Percentiles rank a stretch among this genome's conserved stretches.
These are phyloP conservation scores for Gorilla gorilla DNA, from an alignment of 2,113 vertebrate species.

Conservation along the genomic window DNA sequence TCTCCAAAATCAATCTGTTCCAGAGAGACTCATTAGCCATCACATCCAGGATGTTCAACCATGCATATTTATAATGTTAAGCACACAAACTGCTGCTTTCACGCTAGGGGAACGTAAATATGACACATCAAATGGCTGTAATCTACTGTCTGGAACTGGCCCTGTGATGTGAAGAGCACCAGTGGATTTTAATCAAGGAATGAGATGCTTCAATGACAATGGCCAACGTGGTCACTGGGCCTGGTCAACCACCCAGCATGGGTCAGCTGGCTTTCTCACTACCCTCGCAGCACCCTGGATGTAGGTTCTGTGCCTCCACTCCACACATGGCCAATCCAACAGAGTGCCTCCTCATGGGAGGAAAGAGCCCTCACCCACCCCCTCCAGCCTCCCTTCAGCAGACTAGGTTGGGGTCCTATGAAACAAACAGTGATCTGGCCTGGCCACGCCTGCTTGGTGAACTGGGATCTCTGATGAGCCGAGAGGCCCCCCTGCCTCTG, in stretches of 20 bases:
- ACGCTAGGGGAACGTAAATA: fast-evolving
- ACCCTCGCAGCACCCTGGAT: neutral
- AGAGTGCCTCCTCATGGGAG: too few relatives aligned
- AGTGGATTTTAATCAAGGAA: neutral
- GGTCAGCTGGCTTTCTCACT: neutral
- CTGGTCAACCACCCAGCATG: neutral
- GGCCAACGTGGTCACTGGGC: neutral
- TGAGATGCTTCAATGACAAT: neutral
- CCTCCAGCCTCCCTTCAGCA: too few relatives aligned
- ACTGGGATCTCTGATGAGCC: fast-evolving
- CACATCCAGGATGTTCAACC: too few relatives aligned
- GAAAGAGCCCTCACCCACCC: neutral
- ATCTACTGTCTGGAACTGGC: too few relatives aligned
- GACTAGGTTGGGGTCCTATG: neutral
- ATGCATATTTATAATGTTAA: fast-evolving
- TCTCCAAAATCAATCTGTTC: neutral
- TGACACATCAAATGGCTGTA: neutral
- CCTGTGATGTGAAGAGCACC: neutral
- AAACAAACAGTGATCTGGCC: neutral
- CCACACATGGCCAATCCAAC: fast-evolving
- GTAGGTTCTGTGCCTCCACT: too few relatives aligned
- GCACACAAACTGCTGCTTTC: neutral
- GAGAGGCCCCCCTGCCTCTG: neutral
- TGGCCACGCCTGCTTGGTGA: neutral
- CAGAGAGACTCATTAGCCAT: neutral